Conservation (phyloP, 2,113 vertebrate genomes). For the Oryzias celebensis region DNA sequence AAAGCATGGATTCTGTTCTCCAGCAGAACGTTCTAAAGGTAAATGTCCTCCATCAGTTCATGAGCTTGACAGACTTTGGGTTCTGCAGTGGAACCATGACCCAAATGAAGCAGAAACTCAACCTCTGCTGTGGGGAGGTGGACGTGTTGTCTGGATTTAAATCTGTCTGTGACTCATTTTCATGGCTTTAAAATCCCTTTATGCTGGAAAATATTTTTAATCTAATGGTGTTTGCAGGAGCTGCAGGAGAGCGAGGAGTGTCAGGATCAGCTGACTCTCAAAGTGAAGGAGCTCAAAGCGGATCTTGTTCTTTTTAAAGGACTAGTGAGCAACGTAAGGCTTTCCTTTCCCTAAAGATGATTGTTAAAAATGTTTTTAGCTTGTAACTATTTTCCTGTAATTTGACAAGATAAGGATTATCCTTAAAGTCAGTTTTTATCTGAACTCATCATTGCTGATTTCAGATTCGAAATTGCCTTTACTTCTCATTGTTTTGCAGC, state of each 20-base stretch:
- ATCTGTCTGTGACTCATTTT: background rate
- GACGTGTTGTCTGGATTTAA: no score
- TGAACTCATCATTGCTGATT: no score
- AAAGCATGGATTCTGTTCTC: no score
- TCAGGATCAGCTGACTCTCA: conserved; percentile 87
- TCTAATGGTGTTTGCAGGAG: conserved; percentile 72
- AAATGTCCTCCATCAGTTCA: no score
- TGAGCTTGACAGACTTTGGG: no score
- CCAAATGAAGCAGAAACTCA: no score
- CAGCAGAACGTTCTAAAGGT: no score
- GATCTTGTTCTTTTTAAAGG: conserved; percentile 95
- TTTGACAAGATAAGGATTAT: background rate
- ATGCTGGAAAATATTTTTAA: background rate
- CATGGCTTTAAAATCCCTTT: background rate
- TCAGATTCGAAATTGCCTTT: background rate
- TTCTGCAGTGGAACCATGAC: no score
- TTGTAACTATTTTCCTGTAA: background rate
- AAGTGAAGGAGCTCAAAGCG: conserved; percentile 90
- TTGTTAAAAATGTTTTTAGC: background rate
- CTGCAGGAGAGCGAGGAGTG: conserved; percentile 91
- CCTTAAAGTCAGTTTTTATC: no score
- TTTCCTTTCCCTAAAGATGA: background rate
- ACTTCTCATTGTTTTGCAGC: background rate
- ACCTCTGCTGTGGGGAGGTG: no score
- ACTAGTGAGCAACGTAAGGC: conserved; percentile 91